Evolutionary conservation across 2,797 vertebrate genomes (phyloP).

Genomic region (Lophotriccus pileatus): DNA sequence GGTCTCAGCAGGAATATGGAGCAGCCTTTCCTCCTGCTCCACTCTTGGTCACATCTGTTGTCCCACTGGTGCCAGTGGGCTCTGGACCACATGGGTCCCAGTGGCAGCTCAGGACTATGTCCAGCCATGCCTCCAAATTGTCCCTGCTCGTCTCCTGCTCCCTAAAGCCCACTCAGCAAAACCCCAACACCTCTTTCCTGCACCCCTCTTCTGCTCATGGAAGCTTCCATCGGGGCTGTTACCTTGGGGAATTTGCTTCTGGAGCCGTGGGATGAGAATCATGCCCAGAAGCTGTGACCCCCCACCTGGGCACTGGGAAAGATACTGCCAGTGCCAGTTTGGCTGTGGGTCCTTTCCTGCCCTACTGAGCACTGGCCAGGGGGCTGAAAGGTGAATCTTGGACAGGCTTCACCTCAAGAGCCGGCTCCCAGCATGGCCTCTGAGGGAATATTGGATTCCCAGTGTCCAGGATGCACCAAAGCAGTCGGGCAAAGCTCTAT

Average conservation of each 20-base stretch:
- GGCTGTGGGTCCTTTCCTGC: background rate
- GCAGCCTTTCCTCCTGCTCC: background rate
- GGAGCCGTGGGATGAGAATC: background rate
- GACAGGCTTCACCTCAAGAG: background rate
- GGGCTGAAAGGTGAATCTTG: background rate
- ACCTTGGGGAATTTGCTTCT: background rate
- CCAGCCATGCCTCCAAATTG: background rate
- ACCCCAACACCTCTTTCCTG: no score
- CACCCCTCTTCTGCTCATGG: background rate
- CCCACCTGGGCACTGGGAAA: fast-evolving
- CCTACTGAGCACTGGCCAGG: fast-evolving
- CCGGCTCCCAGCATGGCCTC: background rate
- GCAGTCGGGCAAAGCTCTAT: background rate
- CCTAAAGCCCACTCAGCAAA: background rate
- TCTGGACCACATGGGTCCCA: fast-evolving
- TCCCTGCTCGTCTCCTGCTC: background rate
- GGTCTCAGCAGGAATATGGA: background rate
- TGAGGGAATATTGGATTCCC: background rate
- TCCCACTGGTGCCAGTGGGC: fast-evolving
- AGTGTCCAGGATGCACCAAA: background rate
- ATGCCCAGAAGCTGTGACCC: background rate
- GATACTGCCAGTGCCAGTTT: background rate
- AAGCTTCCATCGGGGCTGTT: background rate
- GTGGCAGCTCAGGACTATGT: background rate
- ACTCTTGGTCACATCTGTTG: no score